phyloP scores from a whole-genome alignment of 2,797 vertebrate species.

The Babyrousa celebensis region DNA sequence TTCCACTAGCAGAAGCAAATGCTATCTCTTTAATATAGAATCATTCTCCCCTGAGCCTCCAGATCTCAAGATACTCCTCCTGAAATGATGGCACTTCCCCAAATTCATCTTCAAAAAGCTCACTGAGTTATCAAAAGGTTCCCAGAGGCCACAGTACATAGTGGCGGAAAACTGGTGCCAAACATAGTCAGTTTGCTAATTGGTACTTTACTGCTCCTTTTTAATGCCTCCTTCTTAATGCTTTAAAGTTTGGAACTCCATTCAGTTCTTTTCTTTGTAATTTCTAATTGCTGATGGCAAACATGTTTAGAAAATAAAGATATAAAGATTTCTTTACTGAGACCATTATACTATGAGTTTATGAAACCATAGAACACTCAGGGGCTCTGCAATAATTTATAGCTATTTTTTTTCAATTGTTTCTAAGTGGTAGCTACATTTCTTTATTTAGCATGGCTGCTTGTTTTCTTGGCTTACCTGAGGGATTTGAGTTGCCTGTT shows the following conservation, averaged over 20 bases:
- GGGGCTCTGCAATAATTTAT: conserved; percentile 27
- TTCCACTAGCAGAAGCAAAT: neutral
- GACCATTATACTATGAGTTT: neutral
- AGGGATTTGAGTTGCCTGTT: neutral
- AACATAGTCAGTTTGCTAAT: neutral
- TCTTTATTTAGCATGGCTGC: neutral
- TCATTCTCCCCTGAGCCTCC: neutral
- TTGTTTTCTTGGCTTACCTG: neutral
- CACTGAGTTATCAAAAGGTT: neutral
- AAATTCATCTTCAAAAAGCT: conserved; percentile 57
- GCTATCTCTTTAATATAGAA: neutral
- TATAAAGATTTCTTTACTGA: conserved; percentile 24
- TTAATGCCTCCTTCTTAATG: neutral
- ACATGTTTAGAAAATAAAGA: conserved; percentile 56
- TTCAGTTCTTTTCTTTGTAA: conserved; percentile 33
- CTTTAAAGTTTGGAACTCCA: conserved; percentile 33
- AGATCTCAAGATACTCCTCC: neutral
- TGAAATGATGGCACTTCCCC: conserved; percentile 25
- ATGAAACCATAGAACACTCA: neutral
- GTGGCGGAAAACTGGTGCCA: neutral
- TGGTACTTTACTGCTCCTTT: neutral
- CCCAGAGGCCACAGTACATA: neutral
- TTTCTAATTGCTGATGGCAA: conserved; percentile 9
- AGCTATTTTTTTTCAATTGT: neutral
- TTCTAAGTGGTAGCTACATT: neutral